Evolutionary conservation across 1,140 invertebrate species (phyloP).

Genomic region (Ips typographus): DNA sequence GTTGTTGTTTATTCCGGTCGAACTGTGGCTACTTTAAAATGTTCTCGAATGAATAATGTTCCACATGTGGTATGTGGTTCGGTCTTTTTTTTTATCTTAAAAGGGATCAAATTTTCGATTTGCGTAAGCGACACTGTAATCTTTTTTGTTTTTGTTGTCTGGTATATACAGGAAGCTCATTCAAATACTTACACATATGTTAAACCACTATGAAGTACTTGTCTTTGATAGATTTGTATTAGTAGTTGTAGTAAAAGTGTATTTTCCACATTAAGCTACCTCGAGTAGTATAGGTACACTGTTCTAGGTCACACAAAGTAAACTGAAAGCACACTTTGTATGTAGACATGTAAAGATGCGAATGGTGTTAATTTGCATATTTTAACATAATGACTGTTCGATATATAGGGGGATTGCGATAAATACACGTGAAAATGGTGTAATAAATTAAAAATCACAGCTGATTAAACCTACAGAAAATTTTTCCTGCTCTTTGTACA

Average conservation of each 20-base stretch:
- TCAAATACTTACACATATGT: background rate
- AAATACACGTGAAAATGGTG: background rate
- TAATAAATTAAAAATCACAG: background rate
- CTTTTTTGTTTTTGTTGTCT: background rate
- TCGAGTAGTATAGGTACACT: too few relatives aligned
- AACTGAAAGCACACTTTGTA: background rate
- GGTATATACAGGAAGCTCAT: background rate
- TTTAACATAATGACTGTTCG: constrained; percentile 11
- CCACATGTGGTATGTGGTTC: background rate
- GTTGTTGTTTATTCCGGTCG: background rate
- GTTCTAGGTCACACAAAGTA: background rate
- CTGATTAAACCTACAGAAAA: background rate
- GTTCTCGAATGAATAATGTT: background rate
- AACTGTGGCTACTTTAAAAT: background rate
- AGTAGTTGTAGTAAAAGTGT: background rate
- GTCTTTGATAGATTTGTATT: background rate
- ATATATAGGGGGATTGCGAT: constrained; percentile 7
- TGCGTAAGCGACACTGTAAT: background rate
- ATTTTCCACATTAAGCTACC: too few relatives aligned
- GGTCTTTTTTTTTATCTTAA: background rate
- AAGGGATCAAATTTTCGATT: background rate
- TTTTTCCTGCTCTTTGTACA: background rate
- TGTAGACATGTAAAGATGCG: background rate
- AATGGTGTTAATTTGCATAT: constrained; percentile 23
- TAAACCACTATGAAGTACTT: background rate